These are phyloP conservation scores for Poicephalus meyeri DNA, from an alignment of 2,113 vertebrate species.

Conservation along the genomic window DNA sequence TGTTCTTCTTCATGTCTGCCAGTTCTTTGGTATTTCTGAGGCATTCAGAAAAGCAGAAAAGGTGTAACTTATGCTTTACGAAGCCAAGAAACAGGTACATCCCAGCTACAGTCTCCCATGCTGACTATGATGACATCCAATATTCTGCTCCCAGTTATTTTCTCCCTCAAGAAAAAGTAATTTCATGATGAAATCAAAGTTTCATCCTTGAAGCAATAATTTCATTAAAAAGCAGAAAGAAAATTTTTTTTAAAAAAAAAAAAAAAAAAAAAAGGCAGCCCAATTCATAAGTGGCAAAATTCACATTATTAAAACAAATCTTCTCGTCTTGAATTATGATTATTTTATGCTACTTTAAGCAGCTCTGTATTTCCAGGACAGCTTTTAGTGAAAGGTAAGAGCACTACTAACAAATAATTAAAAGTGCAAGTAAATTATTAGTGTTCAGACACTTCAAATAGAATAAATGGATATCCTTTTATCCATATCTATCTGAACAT, in stretches of 20 bases:
- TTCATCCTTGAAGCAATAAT: background rate
- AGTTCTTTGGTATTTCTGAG: background rate
- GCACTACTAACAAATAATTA: background rate
- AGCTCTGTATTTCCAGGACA: background rate
- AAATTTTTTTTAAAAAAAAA: background rate
- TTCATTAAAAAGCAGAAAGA: background rate
- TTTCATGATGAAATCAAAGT: background rate
- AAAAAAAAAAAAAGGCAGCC: background rate
- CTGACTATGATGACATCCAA: background rate
- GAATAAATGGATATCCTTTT: background rate
- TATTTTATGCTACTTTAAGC: background rate
- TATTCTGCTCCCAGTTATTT: background rate
- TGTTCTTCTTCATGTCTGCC: background rate
- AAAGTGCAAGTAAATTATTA: background rate
- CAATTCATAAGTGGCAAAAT: background rate
- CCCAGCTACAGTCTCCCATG: background rate
- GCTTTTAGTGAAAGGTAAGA: background rate
- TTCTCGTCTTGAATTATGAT: background rate
- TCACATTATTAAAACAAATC: background rate
- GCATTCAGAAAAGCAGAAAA: background rate
- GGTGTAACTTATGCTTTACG: background rate
- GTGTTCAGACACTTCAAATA: background rate
- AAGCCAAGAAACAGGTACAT: background rate
- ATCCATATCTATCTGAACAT: background rate
- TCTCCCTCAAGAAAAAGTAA: background rate